Conservation (phyloP, 2,888 invertebrate species). For the Cinara cedri region DNA sequence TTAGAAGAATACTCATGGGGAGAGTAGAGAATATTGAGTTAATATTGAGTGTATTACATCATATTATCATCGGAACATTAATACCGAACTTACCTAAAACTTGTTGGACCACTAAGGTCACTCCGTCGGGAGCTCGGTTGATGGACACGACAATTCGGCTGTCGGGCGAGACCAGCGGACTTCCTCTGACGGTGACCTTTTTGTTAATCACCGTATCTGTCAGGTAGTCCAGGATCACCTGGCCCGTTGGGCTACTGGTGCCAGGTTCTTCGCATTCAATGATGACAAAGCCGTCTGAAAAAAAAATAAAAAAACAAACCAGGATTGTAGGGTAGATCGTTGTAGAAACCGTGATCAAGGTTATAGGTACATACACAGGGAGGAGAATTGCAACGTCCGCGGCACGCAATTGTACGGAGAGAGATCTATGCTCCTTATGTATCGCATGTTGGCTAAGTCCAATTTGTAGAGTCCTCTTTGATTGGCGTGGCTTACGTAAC, state of each 20-base stretch:
- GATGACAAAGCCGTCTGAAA: constrained; percentile 73
- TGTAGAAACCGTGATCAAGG: no score
- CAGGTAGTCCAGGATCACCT: constrained; percentile 74
- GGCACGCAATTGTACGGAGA: constrained; percentile 77
- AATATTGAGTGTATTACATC: no score
- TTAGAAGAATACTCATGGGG: no score
- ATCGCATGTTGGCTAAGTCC: constrained; percentile 74
- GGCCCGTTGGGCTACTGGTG: constrained; percentile 70
- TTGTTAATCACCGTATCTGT: constrained; percentile 74
- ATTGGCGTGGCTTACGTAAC: constrained; percentile 76
- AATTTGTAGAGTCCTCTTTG: constrained; percentile 76
- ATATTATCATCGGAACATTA: no score
- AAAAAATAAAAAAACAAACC: neutral
- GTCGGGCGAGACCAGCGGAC: constrained; percentile 74
- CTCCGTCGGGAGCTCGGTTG: constrained; percentile 68
- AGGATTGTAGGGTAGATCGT: no score
- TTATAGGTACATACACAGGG: constrained; percentile 69
- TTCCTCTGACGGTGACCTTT: constrained; percentile 70
- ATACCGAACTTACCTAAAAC: constrained; percentile 66
- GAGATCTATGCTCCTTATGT: constrained; percentile 74
- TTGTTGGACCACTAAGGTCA: constrained; percentile 69
- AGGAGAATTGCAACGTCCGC: constrained; percentile 72
- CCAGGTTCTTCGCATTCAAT: constrained; percentile 74
- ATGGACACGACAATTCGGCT: constrained; percentile 73
- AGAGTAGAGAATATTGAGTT: no score